These are phyloP conservation scores for Philonicus albiceps DNA, from an alignment of 2,888 invertebrate species.

Conservation along the genomic window DNA sequence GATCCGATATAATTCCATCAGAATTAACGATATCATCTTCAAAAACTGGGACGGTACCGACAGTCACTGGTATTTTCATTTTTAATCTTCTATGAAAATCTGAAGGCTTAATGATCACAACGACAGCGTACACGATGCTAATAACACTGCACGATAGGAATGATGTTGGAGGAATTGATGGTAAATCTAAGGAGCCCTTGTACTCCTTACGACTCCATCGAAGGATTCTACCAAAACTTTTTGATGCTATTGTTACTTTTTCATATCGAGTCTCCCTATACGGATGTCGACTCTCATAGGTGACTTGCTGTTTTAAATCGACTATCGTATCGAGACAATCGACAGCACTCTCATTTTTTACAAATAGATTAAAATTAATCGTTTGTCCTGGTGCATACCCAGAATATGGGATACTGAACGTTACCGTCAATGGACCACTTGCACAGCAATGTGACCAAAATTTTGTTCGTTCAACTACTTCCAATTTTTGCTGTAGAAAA, in stretches of 20 bases:
- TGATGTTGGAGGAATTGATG: conserved; percentile 79
- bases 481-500: conserved; percentile 57
- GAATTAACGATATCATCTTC: conserved; percentile 57
- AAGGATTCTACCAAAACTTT: conserved; percentile 68
- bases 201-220: conserved; percentile 71
- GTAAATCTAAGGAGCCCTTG: conserved; percentile 71
- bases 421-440: conserved; percentile 61
- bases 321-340: conserved; percentile 71
- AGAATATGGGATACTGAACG: conserved; percentile 68
- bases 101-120: conserved; percentile 67
- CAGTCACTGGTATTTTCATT: conserved; percentile 72
- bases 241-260: conserved; percentile 59
- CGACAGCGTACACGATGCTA: conserved; percentile 75
- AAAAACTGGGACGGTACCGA: conserved; percentile 69
- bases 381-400: conserved; percentile 81
- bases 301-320: conserved; percentile 71
- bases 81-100: conserved; percentile 73
- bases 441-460: conserved; percentile 63
- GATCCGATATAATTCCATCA: neutral
- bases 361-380: conserved; percentile 73
- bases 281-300: conserved; percentile 60
- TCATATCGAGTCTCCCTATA: conserved; percentile 61
- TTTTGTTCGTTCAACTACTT: conserved; percentile 60
- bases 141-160: conserved; percentile 76
- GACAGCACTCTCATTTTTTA: conserved; percentile 79